Conservation (phyloP, 2,888 invertebrate species). For the Chrysolina haemoptera region DNA sequence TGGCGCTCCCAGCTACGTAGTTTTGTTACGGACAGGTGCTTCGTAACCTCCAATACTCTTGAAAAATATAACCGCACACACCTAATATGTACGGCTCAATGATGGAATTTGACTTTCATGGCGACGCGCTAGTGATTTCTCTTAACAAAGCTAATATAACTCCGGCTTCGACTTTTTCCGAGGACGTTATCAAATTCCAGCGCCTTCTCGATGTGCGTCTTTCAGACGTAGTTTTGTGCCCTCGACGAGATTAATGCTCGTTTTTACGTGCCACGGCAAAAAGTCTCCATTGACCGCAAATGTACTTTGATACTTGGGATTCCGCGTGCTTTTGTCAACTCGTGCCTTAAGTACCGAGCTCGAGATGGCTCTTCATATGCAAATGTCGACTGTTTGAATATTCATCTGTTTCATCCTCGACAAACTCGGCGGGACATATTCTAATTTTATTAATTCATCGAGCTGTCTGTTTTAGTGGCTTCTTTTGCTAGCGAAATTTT, state of each 20-base stretch:
- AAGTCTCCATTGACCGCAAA: slow-evolving; percentile 38
- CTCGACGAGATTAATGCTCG: slow-evolving; percentile 23
- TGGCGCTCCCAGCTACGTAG: too few species aligned
- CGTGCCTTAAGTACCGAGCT: slow-evolving; percentile 50
- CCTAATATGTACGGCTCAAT: too few species aligned
- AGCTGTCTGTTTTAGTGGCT: slow-evolving; percentile 22
- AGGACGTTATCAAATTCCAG: slow-evolving; percentile 14
- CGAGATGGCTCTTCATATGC: slow-evolving; percentile 64
- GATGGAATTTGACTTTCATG: too few species aligned
- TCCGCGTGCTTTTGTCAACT: slow-evolving; percentile 52
- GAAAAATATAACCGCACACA: too few species aligned
- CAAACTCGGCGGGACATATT: slow-evolving; percentile 60
- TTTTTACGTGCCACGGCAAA: slow-evolving; percentile 28
- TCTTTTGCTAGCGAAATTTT: neutral
- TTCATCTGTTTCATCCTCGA: slow-evolving; percentile 62
- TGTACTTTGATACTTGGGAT: slow-evolving; percentile 48
- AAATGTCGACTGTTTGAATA: slow-evolving; percentile 65
- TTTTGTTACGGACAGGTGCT: too few species aligned
- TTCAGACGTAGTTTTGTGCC: neutral
- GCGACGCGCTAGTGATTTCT: neutral
- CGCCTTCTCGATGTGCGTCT: slow-evolving; percentile 10
- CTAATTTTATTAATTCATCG: slow-evolving; percentile 58
- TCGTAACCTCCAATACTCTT: too few species aligned
- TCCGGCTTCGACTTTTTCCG: neutral
- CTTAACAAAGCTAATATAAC: neutral